These are phyloP conservation scores for Platycheirus rosarum DNA, from an alignment of 2,888 invertebrate species.

Conservation along the genomic window DNA sequence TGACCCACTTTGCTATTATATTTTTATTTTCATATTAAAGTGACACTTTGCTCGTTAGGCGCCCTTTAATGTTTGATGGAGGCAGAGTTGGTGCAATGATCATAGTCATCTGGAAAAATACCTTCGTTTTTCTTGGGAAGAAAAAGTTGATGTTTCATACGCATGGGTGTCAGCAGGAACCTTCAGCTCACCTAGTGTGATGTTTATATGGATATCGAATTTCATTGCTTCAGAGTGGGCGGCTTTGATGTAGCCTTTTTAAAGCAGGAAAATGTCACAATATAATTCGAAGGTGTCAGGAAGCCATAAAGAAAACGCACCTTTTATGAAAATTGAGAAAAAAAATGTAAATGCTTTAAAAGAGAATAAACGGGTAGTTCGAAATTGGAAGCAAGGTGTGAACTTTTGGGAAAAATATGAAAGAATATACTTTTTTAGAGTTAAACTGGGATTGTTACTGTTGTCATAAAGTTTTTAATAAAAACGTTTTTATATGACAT, in stretches of 20 bases:
- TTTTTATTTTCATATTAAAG: constrained; percentile 47
- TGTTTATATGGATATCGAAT: constrained; percentile 8
- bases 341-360: too few relatives aligned
- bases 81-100: constrained; percentile 42
- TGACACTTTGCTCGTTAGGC: constrained; percentile 68
- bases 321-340: too few relatives aligned
- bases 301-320: too few relatives aligned
- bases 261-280: too few relatives aligned
- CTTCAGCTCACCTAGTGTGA: constrained; percentile 34
- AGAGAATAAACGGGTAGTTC: too few relatives aligned
- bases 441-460: too few relatives aligned
- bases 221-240: constrained; percentile 9
- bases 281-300: too few relatives aligned
- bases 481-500: too few relatives aligned
- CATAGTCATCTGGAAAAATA: constrained; percentile 52
- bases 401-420: too few relatives aligned
- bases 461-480: too few relatives aligned
- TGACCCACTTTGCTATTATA: constrained; percentile 54
- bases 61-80: constrained; percentile 21
- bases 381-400: too few relatives aligned
- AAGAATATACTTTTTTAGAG: too few relatives aligned
- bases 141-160: constrained; percentile 11
- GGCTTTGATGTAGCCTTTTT: not conserved
- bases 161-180: constrained; percentile 10
- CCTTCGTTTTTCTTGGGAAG: constrained; percentile 3